A percentile compares a stretch with the other conserved stretches of the same genome.
phyloP scores from a whole-genome alignment of 2,113 vertebrate genomes.

The Motacilla tschutschensis region DNA sequence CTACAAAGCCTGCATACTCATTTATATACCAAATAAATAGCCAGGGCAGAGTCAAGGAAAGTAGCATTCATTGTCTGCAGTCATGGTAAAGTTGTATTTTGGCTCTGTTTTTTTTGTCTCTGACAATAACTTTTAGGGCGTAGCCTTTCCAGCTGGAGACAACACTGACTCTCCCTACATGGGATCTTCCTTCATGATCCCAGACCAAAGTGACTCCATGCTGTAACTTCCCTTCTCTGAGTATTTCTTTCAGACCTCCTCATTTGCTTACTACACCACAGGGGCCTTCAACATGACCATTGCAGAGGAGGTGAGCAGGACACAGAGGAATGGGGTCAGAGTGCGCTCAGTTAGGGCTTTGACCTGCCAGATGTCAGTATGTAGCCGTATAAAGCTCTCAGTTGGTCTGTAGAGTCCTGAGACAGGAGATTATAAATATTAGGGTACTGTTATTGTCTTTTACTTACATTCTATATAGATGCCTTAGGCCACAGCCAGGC shows the following conservation, averaged over 20 bases:
- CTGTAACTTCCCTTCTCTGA: constrained; percentile 68
- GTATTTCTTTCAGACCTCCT: constrained; percentile 66
- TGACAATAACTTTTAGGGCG: constrained; percentile 45
- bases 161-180: not conserved
- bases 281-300: constrained; percentile 65
- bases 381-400: not conserved
- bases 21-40: not conserved
- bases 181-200: constrained; percentile 50
- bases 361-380: not conserved
- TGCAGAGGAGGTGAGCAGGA: constrained; percentile 64
- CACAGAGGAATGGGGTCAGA: not conserved
- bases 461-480: not conserved
- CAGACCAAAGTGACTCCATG: constrained; percentile 54
- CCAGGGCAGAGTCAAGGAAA: not conserved
- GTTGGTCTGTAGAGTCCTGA: not conserved
- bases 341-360: not conserved
- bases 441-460: not conserved
- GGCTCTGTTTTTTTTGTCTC: not conserved
- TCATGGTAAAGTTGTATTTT: not conserved
- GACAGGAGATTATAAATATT: not conserved
- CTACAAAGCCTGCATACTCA: not conserved
- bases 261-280: constrained; percentile 59
- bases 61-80: not conserved
- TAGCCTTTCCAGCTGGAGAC: constrained; percentile 52
- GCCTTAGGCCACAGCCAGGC: not conserved